Evolutionary conservation across 92 coral and sea anemone species (phyloP), one percentile per base, ranked within the genome.

Genomic region (Umimayanthus kanabou): DNA sequence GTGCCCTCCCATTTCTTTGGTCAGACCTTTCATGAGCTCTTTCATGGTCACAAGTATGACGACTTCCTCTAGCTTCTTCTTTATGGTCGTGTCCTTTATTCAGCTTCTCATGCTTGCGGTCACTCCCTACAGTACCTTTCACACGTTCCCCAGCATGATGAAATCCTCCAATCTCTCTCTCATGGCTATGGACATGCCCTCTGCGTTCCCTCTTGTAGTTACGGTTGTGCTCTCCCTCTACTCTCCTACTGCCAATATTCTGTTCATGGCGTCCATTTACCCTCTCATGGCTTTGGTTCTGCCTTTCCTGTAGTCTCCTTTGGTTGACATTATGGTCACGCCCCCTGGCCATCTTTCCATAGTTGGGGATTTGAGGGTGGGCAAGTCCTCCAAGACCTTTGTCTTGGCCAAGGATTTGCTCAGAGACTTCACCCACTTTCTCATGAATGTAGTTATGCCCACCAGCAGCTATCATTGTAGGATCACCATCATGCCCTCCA

Each of bases 111-210:
- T 16, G 11, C 70, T 80, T 57, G 26, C 26, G 69, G 69, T 29
- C 47, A 14, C 0, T 80, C 49, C 70, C 84, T 55, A 80, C 13
- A 53, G 13, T 39, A 29, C 26, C 13, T 20, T 47, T 80, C n/a
- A 57, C 10, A 8, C 28, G 72, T 13, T 57, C 20, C 0, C 71
- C 47, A 55, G 45, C 47, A 83, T 85, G 58, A 55, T 76, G 71
- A 37, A 43, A 80, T 39, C 78, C 76, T 16, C 77, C 69, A 80
- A 18, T 70, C 14, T 2, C 45, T 45, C 49, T 80, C 78, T 79
- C 45, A 25, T 43, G 40, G 74, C 80, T 82, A 43, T 81, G 80
- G 67, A 22, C 58, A 71, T 42, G 78, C 88, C 87, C 87, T 83
- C 69, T 88, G 33, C 42, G 83, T 14, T 33, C 58, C 75, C 85